Evolutionary conservation across 92 coral and sea anemone genomes (phyloP), one percentile per base, ranked within the genome.

Genomic region (Paramuricea clavata): DNA sequence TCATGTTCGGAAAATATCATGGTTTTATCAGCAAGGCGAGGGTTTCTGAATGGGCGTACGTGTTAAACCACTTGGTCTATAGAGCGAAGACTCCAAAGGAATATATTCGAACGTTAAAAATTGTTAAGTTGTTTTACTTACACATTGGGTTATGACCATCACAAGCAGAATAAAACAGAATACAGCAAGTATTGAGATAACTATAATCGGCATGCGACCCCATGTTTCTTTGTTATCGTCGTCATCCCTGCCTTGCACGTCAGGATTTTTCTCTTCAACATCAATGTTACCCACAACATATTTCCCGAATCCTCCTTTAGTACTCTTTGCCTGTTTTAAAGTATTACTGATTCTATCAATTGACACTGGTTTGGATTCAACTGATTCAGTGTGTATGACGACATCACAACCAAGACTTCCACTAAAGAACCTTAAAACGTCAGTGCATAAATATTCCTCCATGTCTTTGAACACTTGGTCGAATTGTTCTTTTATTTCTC

Each of bases 321-420:
- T 33, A 25, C 35, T 41, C n/a, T 23, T 79, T 39, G 72, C 84
- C 3, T 60, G 0, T 0, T 12, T 25, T 41, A 79, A 0, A 10
- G n/a, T 27, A 34, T 60, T 22, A 22, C 33, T 16, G 5, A 79
- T 25, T 61, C 17, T 25, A 12, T 33, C 56, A 15, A 17, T 23
- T 49, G 41, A 22, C n/a, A 61, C 84, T 22, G 73, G 54, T 17
- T 19, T 16, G 10, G 71, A 28, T 10, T 57, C 33, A 33, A 35
- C 34, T 16, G 84, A 59, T 34, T 59, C 23, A 2, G 43, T 34
- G 59, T 54, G 65, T 60, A 79, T 34, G 22, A 65, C 23, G 13
- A 79, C 72, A 13, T 59, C 56, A 61, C 84, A 79, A 5, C 70
- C 84, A n/a, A 79, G 26, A 42, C 84, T 79, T 59, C 84, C 84